Base-by-base conservation (phyloP, 2,797 vertebrate genomes). In the Rhabdophis nuchalis region DNA sequence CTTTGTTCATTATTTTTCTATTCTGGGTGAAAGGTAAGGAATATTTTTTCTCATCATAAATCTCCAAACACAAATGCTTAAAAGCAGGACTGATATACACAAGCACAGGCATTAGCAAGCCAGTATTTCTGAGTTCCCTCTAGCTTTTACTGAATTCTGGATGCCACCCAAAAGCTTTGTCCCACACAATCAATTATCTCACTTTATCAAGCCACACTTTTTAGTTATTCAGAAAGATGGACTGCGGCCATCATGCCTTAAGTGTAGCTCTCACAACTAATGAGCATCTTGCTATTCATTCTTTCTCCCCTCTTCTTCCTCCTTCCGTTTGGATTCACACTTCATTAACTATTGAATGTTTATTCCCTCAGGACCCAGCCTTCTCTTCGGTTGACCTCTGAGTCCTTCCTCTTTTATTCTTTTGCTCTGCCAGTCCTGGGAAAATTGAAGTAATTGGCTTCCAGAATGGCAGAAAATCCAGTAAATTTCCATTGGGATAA, bases 271-370 rank as follows among this genome's bases (percentile, higher is more conserved):
- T 0, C 61, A 52, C 10, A 3, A 88, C 91, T 95, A 94, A 94
- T 92, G 77, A 93, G 93, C 18, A 57, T 64, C 58, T 95, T 89
- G 87, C 89, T 94, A 54, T 53, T 93, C 90, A 86, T 32, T 94
- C 72, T 89, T 57, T 11, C 9, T 10, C 41, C 46, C 90, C 82
- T 60, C 90, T 32, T 2, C 82, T 27, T 11, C 46, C 41, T 36
- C 36, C 58, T 93, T 56, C 46, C 82, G 1, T 85, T 95, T 95
- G 86, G 82, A 57, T 92, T 95, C 94, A 94, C 93, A 92, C 86
- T 93, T 93, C 94, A 93, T 95, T 95, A 94, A 61, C 85, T 90
- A 61, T 92, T 86, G 94, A 94, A 93, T 93, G 58, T 60, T 94
- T 93, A 89, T 90, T 92, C 92, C 92, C 87, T 87, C 9, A 4